These are phyloP conservation scores for Thymallus thymallus DNA, from an alignment of 2,113 vertebrate species.

Conservation along the genomic window DNA sequence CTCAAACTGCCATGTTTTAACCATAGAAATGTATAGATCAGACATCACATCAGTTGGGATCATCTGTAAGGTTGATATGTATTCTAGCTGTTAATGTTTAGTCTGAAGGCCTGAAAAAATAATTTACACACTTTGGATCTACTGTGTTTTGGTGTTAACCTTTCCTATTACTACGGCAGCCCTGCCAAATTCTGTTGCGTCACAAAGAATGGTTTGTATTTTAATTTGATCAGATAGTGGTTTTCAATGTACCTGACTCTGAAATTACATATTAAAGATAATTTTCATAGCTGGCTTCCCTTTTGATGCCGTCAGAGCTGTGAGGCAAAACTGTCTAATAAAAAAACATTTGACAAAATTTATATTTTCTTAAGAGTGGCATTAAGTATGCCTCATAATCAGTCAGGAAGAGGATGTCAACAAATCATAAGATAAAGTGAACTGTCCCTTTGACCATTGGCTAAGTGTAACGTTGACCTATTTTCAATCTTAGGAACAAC, in stretches of 20 bases:
- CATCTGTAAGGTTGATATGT: not conserved
- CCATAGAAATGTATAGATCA: too few species aligned
- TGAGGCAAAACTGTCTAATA: not conserved
- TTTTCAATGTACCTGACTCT: not conserved
- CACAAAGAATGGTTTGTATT: conserved; percentile 27
- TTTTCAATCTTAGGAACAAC: not conserved
- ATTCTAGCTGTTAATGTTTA: not conserved
- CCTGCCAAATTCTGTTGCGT: conserved; percentile 8
- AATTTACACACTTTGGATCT: not conserved
- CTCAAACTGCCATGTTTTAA: too few species aligned
- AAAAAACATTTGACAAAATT: not conserved
- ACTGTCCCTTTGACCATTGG: not conserved
- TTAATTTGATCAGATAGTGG: conserved; percentile 8
- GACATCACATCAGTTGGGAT: not conserved
- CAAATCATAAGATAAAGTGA: not conserved
- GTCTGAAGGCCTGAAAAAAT: too few species aligned
- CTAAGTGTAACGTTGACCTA: not conserved
- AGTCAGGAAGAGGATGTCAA: not conserved
- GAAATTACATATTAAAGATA: conserved; percentile 52
- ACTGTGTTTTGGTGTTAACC: conserved; percentile 1
- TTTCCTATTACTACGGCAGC: conserved; percentile 22
- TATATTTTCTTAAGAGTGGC: too few species aligned
- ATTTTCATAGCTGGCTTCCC: conserved; percentile 4
- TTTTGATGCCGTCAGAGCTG: too few species aligned
- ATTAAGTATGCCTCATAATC: not conserved